A percentile compares a stretch with the other conserved stretches of the same genome.
These are phyloP conservation scores for Acropternis orthonyx DNA, from an alignment of 2,797 vertebrate species.

Conservation along the genomic window DNA sequence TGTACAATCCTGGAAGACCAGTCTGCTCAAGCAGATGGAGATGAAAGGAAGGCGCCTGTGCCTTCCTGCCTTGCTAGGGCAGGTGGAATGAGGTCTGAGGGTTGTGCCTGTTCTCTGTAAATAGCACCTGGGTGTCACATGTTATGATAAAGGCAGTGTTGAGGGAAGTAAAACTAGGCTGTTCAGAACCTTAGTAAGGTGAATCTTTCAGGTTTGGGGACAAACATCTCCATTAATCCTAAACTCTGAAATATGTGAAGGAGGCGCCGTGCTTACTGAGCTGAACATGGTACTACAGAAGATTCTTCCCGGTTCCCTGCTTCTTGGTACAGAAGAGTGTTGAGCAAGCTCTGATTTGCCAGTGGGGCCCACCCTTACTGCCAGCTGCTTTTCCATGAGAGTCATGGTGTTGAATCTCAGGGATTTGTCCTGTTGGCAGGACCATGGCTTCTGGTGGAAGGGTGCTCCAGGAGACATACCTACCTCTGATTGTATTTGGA, in stretches of 20 bases:
- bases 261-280: neutral
- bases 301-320: neutral
- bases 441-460: neutral
- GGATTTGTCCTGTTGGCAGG: neutral
- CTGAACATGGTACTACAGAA: neutral
- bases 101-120: neutral
- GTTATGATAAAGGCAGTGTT: neutral
- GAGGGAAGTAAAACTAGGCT: neutral
- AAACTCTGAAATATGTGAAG: rapidly evolving
- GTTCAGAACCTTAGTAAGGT: neutral
- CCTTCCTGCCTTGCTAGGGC: neutral
- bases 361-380: neutral
- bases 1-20: neutral
- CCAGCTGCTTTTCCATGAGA: neutral
- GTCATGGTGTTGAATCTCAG: neutral
- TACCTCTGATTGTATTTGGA: neutral
- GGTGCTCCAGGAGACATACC: neutral
- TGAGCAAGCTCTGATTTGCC: neutral
- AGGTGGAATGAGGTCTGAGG: neutral
- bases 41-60: neutral
- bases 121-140: rapidly evolving
- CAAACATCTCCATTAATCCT: neutral
- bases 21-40: neutral
- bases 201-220: neutral
- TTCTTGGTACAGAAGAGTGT: neutral